Conservation (phyloP, 1,140 invertebrate genomes). For the Tetramorium simillimum region DNA sequence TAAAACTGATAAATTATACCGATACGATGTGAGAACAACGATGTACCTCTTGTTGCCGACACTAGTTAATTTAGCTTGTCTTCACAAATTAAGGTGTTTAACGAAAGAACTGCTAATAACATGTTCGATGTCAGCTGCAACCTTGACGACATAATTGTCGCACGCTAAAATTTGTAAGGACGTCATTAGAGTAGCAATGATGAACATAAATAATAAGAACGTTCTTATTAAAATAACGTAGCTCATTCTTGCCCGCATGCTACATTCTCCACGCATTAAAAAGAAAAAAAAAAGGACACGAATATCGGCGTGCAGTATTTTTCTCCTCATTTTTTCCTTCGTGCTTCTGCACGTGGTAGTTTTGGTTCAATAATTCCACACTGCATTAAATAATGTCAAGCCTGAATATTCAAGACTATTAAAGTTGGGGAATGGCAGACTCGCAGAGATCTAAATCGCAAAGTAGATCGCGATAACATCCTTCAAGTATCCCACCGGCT, state of each 20-base stretch:
- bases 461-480: neutral
- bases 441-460: conserved; percentile 14
- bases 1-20: neutral
- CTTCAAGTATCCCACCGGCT: neutral
- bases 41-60: neutral
- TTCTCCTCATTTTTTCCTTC: neutral
- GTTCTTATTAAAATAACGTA: neutral
- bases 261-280: neutral
- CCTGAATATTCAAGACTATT: neutral
- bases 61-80: neutral
- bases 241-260: neutral
- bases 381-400: neutral
- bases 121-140: neutral
- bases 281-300: neutral
- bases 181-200: neutral
- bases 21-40: neutral
- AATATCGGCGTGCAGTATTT: neutral
- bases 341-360: neutral
- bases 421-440: neutral
- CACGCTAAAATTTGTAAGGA: neutral
- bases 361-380: neutral
- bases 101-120: conserved; percentile 1
- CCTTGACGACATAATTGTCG: neutral
- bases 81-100: neutral
- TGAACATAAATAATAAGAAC: neutral